A percentile compares a stretch with the other conserved stretches of the same genome.
These are phyloP conservation scores for Anniella stebbinsi DNA, from an alignment of 2,797 vertebrate genomes.

Conservation along the genomic window DNA sequence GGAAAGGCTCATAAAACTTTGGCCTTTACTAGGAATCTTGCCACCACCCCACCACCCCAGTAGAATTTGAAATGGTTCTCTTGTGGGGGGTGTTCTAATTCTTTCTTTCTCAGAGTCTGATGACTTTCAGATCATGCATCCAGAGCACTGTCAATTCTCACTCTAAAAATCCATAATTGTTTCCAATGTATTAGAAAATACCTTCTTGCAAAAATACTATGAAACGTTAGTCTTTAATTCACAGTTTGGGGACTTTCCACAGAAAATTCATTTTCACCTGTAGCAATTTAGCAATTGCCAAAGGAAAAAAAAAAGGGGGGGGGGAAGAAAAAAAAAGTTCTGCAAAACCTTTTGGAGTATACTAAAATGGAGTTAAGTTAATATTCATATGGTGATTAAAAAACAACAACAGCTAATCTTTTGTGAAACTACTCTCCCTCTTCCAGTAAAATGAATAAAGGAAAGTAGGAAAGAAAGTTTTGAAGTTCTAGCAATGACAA, in stretches of 20 bases:
- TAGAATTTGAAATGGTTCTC: neutral
- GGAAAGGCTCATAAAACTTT: too few relatives aligned
- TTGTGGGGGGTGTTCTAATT: neutral
- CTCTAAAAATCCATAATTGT: neutral
- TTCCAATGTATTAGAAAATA: neutral
- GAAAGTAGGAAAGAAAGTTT: constrained; percentile 40
- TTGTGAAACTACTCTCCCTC: constrained; percentile 45
- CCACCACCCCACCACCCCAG: too few relatives aligned
- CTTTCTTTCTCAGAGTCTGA: neutral
- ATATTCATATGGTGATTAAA: constrained; percentile 56
- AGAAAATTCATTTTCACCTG: constrained; percentile 31
- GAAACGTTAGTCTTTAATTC: neutral
- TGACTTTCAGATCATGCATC: neutral
- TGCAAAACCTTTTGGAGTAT: constrained; percentile 35
- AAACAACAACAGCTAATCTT: constrained; percentile 53
- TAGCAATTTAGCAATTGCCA: constrained; percentile 45
- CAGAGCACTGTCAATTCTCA: neutral
- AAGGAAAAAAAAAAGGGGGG: too few relatives aligned
- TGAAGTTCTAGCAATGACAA: constrained; percentile 58
- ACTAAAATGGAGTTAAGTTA: constrained; percentile 10
- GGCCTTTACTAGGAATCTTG: neutral
- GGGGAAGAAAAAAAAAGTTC: constrained; percentile 49
- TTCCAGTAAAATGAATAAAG: constrained; percentile 57
- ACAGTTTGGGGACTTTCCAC: neutral
- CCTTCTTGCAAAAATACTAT: neutral